Evolutionary conservation across 2,888 invertebrate species (phyloP), one percentile per base, ranked within the genome.

Genomic region (Tubulanus polymorphus): DNA sequence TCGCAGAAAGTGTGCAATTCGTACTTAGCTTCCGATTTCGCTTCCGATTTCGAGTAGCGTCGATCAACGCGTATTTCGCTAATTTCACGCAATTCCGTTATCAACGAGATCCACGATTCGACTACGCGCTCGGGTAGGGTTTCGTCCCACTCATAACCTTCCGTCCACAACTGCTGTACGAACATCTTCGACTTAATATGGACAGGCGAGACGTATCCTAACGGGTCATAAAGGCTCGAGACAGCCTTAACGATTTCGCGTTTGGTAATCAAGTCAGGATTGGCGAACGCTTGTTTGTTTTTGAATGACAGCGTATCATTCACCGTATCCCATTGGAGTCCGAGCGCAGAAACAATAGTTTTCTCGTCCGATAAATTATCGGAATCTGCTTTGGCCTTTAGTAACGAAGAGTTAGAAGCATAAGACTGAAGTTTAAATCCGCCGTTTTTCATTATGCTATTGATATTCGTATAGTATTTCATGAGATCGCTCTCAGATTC

Each of bases 301-400:
- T n/a, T 12, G 20, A n/a, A 45, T n/a, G n/a, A 8, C 8, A 45
- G 15, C 10, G 15, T 45, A 20, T 45, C 20, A 15, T 32, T n/a
- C n/a, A 12, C 10, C 23, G 47, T 50, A 47, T 35, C 18, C 59
- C 56, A 59, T 45, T n/a, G 37, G 28, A 50, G 49, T 18, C 56
- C 59, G 6, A 59, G 28, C 1, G 51, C 48, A 37, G 46, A 32
- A 8, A 41, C 41, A 23, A 50, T 51, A 5, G 41, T 30, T 15
- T 26, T 48, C 26, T 51, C 15, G 6, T 37, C 26, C 2, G 15
- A 29, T 28, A n/a, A 37, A 2, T 45, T 53, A 15, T 26, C 46
- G 3, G 26, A 23, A 28, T n/a, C 37, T 25, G 41, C 45, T 20
- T 28, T 12, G 1, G 15, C 26, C 18, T 49, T 48, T 35, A 53